Evolutionary conservation across 2,888 invertebrate species (phyloP).

Genomic region (Buathra laborator): DNA sequence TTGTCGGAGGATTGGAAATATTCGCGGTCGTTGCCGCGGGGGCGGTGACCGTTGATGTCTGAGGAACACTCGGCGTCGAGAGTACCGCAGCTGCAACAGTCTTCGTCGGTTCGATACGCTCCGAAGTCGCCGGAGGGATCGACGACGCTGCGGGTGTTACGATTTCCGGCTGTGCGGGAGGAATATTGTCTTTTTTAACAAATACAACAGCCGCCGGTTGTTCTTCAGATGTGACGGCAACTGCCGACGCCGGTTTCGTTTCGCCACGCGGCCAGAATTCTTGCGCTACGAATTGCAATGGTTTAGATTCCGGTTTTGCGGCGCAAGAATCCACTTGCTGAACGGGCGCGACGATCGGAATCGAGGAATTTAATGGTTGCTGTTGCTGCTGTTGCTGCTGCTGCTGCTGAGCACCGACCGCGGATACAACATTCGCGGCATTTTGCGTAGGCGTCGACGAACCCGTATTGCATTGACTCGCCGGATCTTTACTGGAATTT

Average conservation of each 20-base stretch:
- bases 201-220: constrained; percentile 3
- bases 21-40: constrained; percentile 16
- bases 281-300: constrained; percentile 75
- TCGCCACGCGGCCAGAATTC: constrained; percentile 80
- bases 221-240: constrained; percentile 70
- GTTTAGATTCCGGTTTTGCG: constrained; percentile 74
- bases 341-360: constrained; percentile 30
- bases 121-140: background rate
- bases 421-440: constrained; percentile 73
- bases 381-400: constrained; percentile 17
- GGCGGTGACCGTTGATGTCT: constrained; percentile 59
- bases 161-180: constrained; percentile 81
- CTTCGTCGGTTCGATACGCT: constrained; percentile 50
- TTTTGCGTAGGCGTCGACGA: constrained; percentile 72
- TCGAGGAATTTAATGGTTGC: constrained; percentile 41
- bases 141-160: constrained; percentile 47
- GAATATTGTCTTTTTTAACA: constrained; percentile 49
- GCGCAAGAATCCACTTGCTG: constrained; percentile 34
- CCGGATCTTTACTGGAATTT: constrained; percentile 73
- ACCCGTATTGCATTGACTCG: constrained; percentile 75
- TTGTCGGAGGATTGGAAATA: constrained; percentile 39
- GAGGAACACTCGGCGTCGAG: constrained; percentile 68
- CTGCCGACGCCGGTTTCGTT: constrained; percentile 68
- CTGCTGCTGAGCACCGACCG: constrained; percentile 32
- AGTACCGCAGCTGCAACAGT: constrained; percentile 71